Evolutionary conservation across 2,888 invertebrate species (phyloP).

Genomic region (Chaetogeoica ovagalla): DNA sequence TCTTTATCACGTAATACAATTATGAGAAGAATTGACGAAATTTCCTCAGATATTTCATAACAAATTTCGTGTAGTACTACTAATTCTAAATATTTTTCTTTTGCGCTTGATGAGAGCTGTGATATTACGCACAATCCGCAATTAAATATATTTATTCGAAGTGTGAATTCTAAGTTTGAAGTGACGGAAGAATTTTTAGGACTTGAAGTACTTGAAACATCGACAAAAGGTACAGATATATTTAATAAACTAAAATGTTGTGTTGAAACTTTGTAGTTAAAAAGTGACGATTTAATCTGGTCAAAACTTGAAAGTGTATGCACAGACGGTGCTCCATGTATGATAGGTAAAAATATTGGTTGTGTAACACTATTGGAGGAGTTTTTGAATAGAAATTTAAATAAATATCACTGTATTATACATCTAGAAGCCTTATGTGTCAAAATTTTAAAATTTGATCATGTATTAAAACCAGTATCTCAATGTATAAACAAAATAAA

Average conservation of each 20-base stretch:
- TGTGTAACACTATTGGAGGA: constrained; percentile 45
- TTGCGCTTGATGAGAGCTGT: constrained; percentile 39
- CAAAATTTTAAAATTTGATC: too few relatives aligned
- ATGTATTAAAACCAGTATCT: too few relatives aligned
- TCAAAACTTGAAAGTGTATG: constrained; percentile 36
- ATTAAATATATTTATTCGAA: constrained; percentile 38
- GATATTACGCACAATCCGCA: constrained; percentile 41
- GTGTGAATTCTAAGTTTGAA: constrained; percentile 38
- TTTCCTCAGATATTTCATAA: constrained; percentile 34
- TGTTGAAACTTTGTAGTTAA: constrained; percentile 33
- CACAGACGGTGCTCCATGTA: constrained; percentile 23
- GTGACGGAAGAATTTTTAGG: constrained; percentile 35
- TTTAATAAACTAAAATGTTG: constrained; percentile 30
- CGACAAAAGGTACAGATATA: constrained; percentile 32
- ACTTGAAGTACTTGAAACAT: constrained; percentile 34
- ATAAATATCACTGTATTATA: constrained; percentile 21
- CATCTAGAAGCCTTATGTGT: too few relatives aligned
- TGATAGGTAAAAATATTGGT: constrained; percentile 34
- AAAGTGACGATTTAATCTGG: constrained; percentile 31
- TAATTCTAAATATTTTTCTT: constrained; percentile 36
- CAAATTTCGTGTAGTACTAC: constrained; percentile 24
- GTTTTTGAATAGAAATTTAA: constrained; percentile 55
- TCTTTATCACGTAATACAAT: constrained; percentile 42
- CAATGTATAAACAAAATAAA: too few relatives aligned
- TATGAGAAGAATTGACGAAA: constrained; percentile 49